A percentile compares a stretch with the other conserved stretches of the same genome.
phyloP scores from a whole-genome alignment of 2,888 invertebrate species.

The Dinocampus coccinellae region DNA sequence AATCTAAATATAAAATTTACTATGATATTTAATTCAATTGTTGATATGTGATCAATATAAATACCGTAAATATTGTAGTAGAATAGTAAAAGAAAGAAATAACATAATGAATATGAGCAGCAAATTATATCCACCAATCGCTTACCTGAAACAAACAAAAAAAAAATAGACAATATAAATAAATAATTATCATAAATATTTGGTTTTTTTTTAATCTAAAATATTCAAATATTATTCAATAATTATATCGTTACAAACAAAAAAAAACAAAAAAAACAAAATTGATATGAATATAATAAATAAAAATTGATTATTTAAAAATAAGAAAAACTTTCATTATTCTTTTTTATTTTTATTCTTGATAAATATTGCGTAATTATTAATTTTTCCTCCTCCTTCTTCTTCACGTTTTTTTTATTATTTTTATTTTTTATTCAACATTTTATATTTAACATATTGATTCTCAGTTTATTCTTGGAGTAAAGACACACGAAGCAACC shows the following conservation, averaged over 20 bases:
- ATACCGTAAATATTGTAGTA: slow-evolving; percentile 7
- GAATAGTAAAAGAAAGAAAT: neutral
- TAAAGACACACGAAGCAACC: neutral
- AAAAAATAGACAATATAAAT: slow-evolving; percentile 22
- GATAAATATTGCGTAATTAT: too few species aligned
- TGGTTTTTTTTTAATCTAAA: too few species aligned
- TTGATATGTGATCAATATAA: slow-evolving; percentile 9
- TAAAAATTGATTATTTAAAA: too few species aligned
- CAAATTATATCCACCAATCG: slow-evolving; percentile 1
- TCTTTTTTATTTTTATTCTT: too few species aligned
- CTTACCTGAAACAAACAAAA: slow-evolving; percentile 46
- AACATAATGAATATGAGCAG: neutral
- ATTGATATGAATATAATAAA: too few species aligned
- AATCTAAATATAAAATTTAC: neutral
- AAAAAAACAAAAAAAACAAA: too few species aligned
- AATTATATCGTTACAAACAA: too few species aligned
- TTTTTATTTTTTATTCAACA: neutral
- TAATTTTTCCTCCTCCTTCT: too few species aligned
- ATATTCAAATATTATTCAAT: too few species aligned
- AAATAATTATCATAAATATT: too few species aligned
- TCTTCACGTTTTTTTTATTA: neutral
- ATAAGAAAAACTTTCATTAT: too few species aligned
- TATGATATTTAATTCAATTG: neutral
- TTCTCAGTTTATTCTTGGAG: neutral
- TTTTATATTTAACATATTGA: neutral